These are phyloP conservation scores for Thryonomys swinderianus DNA, from an alignment of 2,113 vertebrate species.

Conservation along the genomic window DNA sequence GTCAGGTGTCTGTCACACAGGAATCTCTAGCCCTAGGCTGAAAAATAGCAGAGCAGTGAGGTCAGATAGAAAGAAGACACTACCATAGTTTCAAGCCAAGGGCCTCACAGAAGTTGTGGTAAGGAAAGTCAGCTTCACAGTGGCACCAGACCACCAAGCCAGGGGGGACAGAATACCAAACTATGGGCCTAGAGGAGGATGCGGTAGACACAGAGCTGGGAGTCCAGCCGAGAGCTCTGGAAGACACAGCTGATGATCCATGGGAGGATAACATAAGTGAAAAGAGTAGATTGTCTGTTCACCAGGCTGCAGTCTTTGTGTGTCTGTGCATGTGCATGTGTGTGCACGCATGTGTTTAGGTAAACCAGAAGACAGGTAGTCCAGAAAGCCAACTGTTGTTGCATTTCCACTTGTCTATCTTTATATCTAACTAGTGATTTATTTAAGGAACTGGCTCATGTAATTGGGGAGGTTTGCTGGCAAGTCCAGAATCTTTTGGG, in stretches of 20 bases:
- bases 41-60: neutral
- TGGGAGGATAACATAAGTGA: neutral
- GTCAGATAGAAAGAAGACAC: neutral
- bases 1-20: neutral
- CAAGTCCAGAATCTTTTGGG: neutral
- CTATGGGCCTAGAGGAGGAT: neutral
- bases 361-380: neutral
- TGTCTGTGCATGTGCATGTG: no score
- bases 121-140: neutral
- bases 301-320: neutral
- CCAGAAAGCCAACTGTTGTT: neutral
- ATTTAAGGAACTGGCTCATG: neutral
- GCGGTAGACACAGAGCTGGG: neutral
- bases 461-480: neutral
- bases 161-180: neutral
- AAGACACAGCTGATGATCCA: neutral
- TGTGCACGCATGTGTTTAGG: neutral
- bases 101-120: neutral
- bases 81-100: neutral
- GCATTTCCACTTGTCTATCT: no score
- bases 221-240: neutral
- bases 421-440: neutral
- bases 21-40: neutral
- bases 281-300: neutral
- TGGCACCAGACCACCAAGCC: neutral